A percentile compares a stretch with the other conserved stretches of the same genome.
phyloP scores from a whole-genome alignment of 2,797 vertebrate genomes.

The Onychomys arenicola region DNA sequence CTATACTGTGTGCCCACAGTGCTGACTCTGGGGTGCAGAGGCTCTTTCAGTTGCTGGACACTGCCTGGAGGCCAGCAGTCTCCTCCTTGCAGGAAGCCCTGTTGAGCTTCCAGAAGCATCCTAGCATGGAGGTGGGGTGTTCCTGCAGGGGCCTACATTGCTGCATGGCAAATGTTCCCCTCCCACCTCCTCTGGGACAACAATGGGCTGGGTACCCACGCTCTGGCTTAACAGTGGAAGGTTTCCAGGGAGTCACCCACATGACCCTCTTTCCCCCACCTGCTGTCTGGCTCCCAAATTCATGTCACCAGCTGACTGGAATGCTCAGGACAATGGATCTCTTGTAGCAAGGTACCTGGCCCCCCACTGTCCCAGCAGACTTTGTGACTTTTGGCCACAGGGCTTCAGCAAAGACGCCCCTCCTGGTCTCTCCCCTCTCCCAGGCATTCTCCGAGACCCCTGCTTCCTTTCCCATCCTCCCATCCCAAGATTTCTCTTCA shows the following conservation, averaged over 20 bases:
- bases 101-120: background rate
- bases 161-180: background rate
- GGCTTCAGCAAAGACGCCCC: background rate
- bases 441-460: background rate
- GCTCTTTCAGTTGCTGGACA: background rate
- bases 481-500: conserved; percentile 23
- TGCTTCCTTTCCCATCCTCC: background rate
- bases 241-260: background rate
- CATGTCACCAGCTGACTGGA: background rate
- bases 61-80: background rate
- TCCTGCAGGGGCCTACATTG: background rate
- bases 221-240: background rate
- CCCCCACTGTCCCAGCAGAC: background rate
- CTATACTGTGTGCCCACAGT: background rate
- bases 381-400: background rate
- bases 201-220: background rate
- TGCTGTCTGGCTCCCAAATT: background rate
- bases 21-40: background rate
- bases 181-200: background rate
- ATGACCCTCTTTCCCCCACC: background rate
- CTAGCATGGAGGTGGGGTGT: background rate
- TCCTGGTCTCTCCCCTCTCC: background rate
- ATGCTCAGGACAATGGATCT: conserved; percentile 41
- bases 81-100: background rate
- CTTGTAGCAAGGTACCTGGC: background rate